These are phyloP conservation scores for Thecocarcelia acutangulata DNA, from an alignment of 2,888 invertebrate species.

Conservation along the genomic window DNA sequence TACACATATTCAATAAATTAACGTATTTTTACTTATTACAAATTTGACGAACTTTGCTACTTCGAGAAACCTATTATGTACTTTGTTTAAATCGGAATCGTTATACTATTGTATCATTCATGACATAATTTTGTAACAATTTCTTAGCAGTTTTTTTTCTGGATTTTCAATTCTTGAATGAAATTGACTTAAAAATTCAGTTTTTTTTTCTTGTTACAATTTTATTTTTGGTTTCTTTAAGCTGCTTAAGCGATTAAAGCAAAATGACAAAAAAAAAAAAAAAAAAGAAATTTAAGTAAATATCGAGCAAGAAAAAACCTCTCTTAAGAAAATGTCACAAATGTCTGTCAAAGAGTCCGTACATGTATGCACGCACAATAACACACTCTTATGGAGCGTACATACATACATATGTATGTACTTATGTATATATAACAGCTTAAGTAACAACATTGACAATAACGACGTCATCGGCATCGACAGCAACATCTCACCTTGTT, in stretches of 20 bases:
- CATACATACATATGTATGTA: too few species aligned
- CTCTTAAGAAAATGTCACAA: constrained; percentile 67
- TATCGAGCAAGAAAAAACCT: constrained; percentile 24
- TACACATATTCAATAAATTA: too few species aligned
- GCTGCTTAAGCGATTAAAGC: constrained; percentile 66
- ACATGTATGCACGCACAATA: constrained; percentile 22
- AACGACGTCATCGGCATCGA: constrained; percentile 31
- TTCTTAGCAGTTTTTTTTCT: constrained; percentile 13
- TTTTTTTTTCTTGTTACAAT: constrained; percentile 8
- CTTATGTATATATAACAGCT: too few species aligned
- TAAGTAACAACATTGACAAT: constrained; percentile 26
- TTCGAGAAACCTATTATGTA: too few species aligned
- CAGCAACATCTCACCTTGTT: constrained; percentile 64
- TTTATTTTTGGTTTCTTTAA: constrained; percentile 63
- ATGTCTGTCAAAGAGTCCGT: constrained; percentile 61
- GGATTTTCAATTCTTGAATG: constrained; percentile 27
- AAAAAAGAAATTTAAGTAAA: constrained; percentile 11
- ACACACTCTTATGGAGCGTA: constrained; percentile 32
- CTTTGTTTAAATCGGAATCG: too few species aligned
- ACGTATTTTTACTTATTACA: too few species aligned
- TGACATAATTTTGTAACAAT: constrained; percentile 31
- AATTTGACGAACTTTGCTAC: too few species aligned
- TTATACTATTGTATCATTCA: not conserved
- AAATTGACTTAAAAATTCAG: constrained; percentile 9
- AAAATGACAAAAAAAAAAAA: constrained; percentile 37